Evolutionary conservation across 2,888 invertebrate genomes (phyloP).

Genomic region (Alloplasta piceator): DNA sequence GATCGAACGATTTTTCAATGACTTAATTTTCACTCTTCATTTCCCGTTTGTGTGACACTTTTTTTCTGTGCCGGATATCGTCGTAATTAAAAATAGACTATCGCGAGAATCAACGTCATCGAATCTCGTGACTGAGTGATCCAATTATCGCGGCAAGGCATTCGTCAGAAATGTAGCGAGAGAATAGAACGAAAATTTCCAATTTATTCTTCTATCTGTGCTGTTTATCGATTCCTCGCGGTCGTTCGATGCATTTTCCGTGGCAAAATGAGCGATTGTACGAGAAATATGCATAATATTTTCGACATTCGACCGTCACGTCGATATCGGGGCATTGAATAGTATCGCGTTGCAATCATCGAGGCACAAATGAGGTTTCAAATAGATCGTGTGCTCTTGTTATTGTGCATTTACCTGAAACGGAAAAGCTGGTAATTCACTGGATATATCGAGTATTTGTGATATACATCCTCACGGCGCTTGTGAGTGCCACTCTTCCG

Average conservation of each 20-base stretch:
- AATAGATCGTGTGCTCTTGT: constrained; percentile 24
- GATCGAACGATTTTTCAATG: too few relatives aligned
- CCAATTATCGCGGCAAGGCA: constrained; percentile 49
- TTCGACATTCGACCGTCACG: constrained; percentile 4
- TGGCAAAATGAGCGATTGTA: constrained; percentile 2
- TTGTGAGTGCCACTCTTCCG: neutral
- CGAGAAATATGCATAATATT: neutral
- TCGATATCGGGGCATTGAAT: constrained; percentile 35
- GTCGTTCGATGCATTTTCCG: neutral
- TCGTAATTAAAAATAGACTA: constrained; percentile 32
- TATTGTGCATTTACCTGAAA: constrained; percentile 6
- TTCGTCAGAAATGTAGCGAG: constrained; percentile 16
- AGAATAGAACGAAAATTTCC: neutral
- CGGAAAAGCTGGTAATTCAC: constrained; percentile 36
- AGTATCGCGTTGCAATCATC: constrained; percentile 14
- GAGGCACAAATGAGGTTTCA: constrained; percentile 43
- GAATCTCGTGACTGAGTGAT: constrained; percentile 33
- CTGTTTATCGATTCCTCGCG: neutral
- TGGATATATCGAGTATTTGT: constrained; percentile 46
- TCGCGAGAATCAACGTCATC: constrained; percentile 25
- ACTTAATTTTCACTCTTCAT: neutral
- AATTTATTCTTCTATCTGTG: neutral
- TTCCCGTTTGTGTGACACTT: constrained; percentile 29
- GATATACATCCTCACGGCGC: neutral
- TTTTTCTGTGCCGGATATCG: constrained; percentile 31